Evolutionary conservation across 1,140 invertebrate species (phyloP), one percentile per base, ranked within the genome.

Genomic region (Aporrectodea caliginosa): DNA sequence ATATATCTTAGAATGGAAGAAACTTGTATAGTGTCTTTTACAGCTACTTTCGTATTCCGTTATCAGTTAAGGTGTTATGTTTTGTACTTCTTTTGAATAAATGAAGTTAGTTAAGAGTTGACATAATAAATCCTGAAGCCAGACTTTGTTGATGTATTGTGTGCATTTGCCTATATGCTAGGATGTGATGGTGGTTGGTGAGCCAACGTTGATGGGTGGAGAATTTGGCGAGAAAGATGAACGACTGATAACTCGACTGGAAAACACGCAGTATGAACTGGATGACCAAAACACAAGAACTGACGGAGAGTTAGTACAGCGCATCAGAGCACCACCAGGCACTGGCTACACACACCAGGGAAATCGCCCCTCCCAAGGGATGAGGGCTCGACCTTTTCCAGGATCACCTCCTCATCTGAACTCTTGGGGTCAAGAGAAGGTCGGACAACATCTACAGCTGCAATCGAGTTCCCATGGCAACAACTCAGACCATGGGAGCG

Each of bases 121-220:
- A 75, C 27, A 69, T 74, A 32, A 30, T 83, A 84, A 75, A n/a
- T n/a, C n/a, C n/a, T n/a, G n/a, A n/a, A n/a, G n/a, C n/a, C n/a
- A n/a, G n/a, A n/a, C n/a, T n/a, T n/a, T n/a, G n/a, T n/a, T n/a
- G n/a, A n/a, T n/a, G n/a, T n/a, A n/a, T n/a, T n/a, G n/a, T n/a
- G n/a, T n/a, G n/a, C n/a, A n/a, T n/a, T n/a, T n/a, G n/a, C n/a
- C n/a, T n/a, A n/a, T n/a, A n/a, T n/a, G n/a, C n/a, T 88, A 98
- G 93, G 98, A 99, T 90, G 97, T 99, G 82, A 99, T 99, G 98
- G 96, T 99, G 34, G 98, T 99, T n/a, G 97, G 97, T 82, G 98
- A 99, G 87, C 98, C 98, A 70, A 98, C 97, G 1, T 90, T 99
- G 75, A 99, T 99, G 98, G 97, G 98, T 72, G 97, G 97, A 72